Evolutionary conservation across 2,113 vertebrate species (phyloP), one percentile per base, ranked within the genome.

Genomic region (Rhea americana): DNA sequence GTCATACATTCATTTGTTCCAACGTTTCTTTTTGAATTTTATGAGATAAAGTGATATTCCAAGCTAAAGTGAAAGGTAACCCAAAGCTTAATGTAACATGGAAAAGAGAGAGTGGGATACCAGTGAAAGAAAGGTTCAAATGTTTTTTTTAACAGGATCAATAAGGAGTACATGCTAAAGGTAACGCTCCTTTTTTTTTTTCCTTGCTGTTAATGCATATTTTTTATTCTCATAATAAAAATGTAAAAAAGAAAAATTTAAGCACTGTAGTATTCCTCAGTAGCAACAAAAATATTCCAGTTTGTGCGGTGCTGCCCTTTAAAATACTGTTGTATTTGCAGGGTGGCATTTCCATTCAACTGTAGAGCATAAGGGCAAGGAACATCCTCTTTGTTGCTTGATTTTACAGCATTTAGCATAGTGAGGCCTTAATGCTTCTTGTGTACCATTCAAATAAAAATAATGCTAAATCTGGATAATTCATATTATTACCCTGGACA

Each of bases 131-230:
- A 78, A 73, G 83, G 1, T 92, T 91, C 45, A 97, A 94, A 90
- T 93, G 26, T 96, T 93, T 95, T 96, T 94, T 96, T 94, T 18
- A 91, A 97, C 84, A 89, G 90, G 91, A 83, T 97, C 81, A 97
- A 96, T 94, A 97, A 97, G 41, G 93, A 96, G 32, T 76, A 95
- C 21, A 30, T 97, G 30, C 96, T 98, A 83, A 98, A 98, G 96
- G 95, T 98, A 90, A n/a, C 39, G 58, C 3, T 43, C 14, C 2
- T 37, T 66, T 73, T 73, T 91, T 77, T 51, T 15, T 68, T 35
- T 35, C 35, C 47, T 68, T 53, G 26, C 7, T 15, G 22, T 59
- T 91, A 56, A 18, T 12, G 47, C 9, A 3, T 32, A 4, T 28
- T 59, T 77, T 55, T 80, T 28, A 51, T 81, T 79, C 20, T 21